Evolutionary conservation across 2,888 invertebrate species (phyloP), one percentile per base, ranked within the genome.

Genomic region (Oegoconia quadripuncta): DNA sequence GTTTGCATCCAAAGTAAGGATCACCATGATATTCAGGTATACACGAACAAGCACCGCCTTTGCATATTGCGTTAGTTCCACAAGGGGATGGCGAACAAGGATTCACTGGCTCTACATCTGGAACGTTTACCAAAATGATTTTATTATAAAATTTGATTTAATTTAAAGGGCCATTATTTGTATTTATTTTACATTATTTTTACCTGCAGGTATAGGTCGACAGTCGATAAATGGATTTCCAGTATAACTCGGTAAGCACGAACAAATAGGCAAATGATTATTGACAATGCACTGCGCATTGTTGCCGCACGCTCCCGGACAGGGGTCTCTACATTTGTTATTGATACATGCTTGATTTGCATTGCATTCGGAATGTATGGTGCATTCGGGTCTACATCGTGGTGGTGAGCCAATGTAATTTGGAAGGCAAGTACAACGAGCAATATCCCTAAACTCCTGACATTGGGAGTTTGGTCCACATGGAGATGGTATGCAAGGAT

Each of bases 401-500:
- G 94, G 93, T 8, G 95, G 94, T 64, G 93, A 91, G 48, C 94
- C 94, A 44, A 91, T 89, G 58, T 91, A 93, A 45, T 92, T 92
- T 0, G 91, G 88, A 12, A 91, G 67, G 64, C 95, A 95, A 47
- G 90, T 90, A 58, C 95, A 95, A 3, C 93, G 89, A 23, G 91
- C 92, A 34, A 90, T 90, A 22, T 88, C 89, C 53, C 90, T 91
- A 49, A 88, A 89, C 64, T 91, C 91, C 58, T 89, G 88, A 64
- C 95, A 96, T 53, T 89, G 86, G 8, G 95, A 92, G 71, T 93
- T 94, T 7, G 92, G 87, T 41, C 95, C 95, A 68, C 96, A 96
- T 13, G 95, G 94, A 34, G 91, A 92, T 20, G 94, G 93, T 42
- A 89, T 67, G 52, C 94, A 94, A 0, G 93, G 93, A 50, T 90